Base-by-base conservation (phyloP, 2,888 invertebrate species). In the Chouioia cunea region DNA sequence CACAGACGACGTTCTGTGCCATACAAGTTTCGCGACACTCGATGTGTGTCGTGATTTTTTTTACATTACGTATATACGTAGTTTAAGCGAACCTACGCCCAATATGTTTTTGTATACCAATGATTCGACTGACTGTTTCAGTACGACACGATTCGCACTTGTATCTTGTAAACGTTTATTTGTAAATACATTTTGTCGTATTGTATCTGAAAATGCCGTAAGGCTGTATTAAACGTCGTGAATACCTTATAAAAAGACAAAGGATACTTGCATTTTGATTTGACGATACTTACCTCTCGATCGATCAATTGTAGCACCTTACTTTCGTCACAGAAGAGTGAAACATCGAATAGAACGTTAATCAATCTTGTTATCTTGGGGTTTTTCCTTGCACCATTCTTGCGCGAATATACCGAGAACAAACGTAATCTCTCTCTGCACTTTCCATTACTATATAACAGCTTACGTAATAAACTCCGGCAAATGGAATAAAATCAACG, bases 161-260 rank as follows among this genome's bases (percentile, higher is more conserved):
- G 57, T 58, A 15, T 44, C 16, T 23, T 66, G 43, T 52, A 10
- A 64, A 53, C n/a, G n/a, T n/a, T n/a, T 18, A 44, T 53, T 56
- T 72, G 68, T 71, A 67, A 56, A 70, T 73, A 68, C 58, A n/a
- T 69, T 69, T 71, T 64, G 50, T 71, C 66, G 65, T 59, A 54
- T 65, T 60, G 36, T 62, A 62, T 65, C 27, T 23, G 3, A 60
- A 18, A 18, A 20, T 57, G 53, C 23, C 12, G 12, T 2, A 22
- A 18, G 20, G 18, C 22, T 52, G 10, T 20, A 71, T 65, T 59
- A 71, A 68, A 71, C 22, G 56, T 65, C 52, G 65, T 64, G 27
- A 63, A 67, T 56, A 48, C 48, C 3, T 15, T 36, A 27, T 16
- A 65, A 44, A 22, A 56, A 56, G 46, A 66, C 27, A 43, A n/a